Evolutionary conservation across 2,888 invertebrate genomes (phyloP), one percentile per base, ranked within the genome.

Genomic region (Acleris sparsana): DNA sequence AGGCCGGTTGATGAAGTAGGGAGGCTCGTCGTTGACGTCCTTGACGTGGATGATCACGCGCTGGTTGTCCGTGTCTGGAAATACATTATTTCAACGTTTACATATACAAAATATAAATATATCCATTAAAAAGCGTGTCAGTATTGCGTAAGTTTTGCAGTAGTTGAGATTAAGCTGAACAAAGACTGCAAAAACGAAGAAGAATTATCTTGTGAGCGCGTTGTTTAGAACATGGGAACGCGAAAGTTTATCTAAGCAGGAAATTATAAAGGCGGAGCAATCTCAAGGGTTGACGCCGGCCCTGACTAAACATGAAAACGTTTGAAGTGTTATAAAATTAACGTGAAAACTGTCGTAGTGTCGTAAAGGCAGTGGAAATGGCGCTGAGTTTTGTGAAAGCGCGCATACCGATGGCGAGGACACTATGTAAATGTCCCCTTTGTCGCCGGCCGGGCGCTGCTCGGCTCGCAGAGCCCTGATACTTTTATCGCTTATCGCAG

Each of bases 1-100:
- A 0, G 99, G 99, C 1, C 97, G 95, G 92, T 99, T 99, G 92
- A 99, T 97, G 93, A 99, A 99, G 88, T 98, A 97, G 0, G 99
- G 98, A 1, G 97, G 96, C 87, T 99, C 99, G 86, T 99, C 99
- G 91, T 99, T 99, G 62, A 98, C 97, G 87, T 99, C 99, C 83
- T 97, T 97, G 73, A 99, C 97, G 87, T 97, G 97, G 82, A 99
- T 97, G 74, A 98, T 98, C 62, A 99, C 97, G 60, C 98, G 95
- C 86, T 98, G 97, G 89, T 97, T 97, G 93, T 99, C 98, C 75
- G 98, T 98, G 86, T 97, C 97, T 98, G 95, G 67, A 95, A 91
- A 60, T 18, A 43, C 17, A 58, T 2, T 17, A 65, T 29, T 62
- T 43, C 48, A 60, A 39, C 25, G 3, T 57, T 39, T 9, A 39